These are phyloP conservation scores for Mimumesa dahlbomi DNA, from an alignment of 2,888 invertebrate genomes.

Conservation along the genomic window DNA sequence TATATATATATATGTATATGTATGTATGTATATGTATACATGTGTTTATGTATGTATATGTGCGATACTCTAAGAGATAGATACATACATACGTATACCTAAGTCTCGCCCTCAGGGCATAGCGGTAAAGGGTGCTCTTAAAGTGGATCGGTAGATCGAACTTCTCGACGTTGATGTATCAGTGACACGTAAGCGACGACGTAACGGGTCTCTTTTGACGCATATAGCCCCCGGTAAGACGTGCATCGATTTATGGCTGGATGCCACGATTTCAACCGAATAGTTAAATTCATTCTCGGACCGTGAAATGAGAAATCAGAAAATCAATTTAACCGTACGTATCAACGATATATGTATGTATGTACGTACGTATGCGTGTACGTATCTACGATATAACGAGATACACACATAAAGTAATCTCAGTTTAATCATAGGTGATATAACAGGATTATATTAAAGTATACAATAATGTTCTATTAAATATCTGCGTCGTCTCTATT, in stretches of 20 bases:
- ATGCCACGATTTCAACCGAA: neutral
- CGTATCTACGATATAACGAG: too few species aligned
- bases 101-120: constrained; percentile 1
- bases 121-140: constrained; percentile 9
- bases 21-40: neutral
- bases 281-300: constrained; percentile 30
- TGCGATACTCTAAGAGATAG: constrained; percentile 3
- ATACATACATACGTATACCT: constrained; percentile 14
- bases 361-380: too few species aligned
- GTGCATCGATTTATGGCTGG: constrained; percentile 1
- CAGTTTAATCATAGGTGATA: too few species aligned
- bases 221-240: constrained; percentile 26
- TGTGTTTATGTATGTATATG: constrained; percentile 7
- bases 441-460: too few species aligned
- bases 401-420: too few species aligned
- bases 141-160: constrained; percentile 42
- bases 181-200: constrained; percentile 33
- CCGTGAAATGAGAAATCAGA: constrained; percentile 43
- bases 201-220: constrained; percentile 2
- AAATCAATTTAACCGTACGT: constrained; percentile 28
- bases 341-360: too few species aligned
- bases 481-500: too few species aligned
- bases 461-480: too few species aligned
- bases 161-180: constrained; percentile 45
- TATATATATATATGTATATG: neutral